Evolutionary conservation across 2,888 invertebrate genomes (phyloP).

Genomic region (Plusia festucae): DNA sequence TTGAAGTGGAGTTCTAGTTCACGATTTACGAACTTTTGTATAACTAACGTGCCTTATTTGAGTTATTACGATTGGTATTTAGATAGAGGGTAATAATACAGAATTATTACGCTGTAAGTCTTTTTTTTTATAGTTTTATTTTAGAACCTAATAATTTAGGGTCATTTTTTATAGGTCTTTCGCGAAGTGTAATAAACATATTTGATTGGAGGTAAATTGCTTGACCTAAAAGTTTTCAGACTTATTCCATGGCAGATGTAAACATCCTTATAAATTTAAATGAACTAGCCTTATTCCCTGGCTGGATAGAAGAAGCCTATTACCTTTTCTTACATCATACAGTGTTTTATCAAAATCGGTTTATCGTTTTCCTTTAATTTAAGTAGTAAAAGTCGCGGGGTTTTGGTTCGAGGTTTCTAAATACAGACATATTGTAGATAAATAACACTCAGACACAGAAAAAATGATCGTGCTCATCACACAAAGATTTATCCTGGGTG

Average conservation of each 20-base stretch:
- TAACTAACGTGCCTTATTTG: constrained; percentile 19
- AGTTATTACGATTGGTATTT: constrained; percentile 18
- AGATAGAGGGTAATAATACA: constrained; percentile 6
- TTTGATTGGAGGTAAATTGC: neutral
- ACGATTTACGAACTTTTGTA: constrained; percentile 42
- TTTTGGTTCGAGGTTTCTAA: too few species aligned
- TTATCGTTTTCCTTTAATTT: too few species aligned
- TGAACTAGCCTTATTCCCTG: too few species aligned
- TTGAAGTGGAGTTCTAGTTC: constrained; percentile 37
- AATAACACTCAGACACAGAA: too few species aligned
- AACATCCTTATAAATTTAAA: too few species aligned
- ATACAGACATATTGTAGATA: too few species aligned
- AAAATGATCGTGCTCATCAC: too few species aligned
- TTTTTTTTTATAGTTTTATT: neutral
- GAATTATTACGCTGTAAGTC: neutral
- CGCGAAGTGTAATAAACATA: neutral
- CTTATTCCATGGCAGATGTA: neutral
- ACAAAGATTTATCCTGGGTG: too few species aligned
- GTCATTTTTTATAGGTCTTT: neutral
- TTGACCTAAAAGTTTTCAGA: neutral
- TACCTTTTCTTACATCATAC: too few species aligned
- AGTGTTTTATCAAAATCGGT: too few species aligned
- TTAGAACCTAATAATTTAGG: neutral
- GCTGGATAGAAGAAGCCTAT: too few species aligned
- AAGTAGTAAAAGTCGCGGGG: too few species aligned